Evolutionary conservation across 2,797 vertebrate species (phyloP), one percentile per base, ranked within the genome.

Genomic region (Squalus acanthias): DNA sequence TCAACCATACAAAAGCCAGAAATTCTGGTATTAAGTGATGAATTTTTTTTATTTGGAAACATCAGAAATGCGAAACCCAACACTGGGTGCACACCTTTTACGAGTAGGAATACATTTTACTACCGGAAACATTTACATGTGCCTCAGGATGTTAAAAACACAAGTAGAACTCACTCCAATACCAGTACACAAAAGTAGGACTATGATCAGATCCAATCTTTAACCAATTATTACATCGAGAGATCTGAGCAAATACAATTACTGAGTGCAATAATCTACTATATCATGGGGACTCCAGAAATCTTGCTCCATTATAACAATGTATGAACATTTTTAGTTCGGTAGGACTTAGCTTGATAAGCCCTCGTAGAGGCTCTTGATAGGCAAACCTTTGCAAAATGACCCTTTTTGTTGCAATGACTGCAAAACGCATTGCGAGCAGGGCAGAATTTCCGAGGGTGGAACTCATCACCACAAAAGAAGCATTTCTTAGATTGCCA

Each of bases 31-130:
- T 39, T 39, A 39, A 39, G 39, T 39, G 39, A 39, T 39, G 39
- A n/a, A n/a, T n/a, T 96, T 97, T 98, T 82, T 69, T 99, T 99
- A 99, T 99, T 98, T 97, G 98, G 98, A 99, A 99, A 99, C 96
- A 97, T 98, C 98, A 98, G 97, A 98, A 98, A 97, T 98, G 98
- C 97, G 98, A 98, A 97, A 98, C 98, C 98, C 98, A 97, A 97
- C 97, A 98, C 96, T 96, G 98, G 98, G 98, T 98, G 98, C 97
- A 98, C 97, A 76, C 98, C 98, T 98, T 98, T 97, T 97, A 97
- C 99, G 98, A 98, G 98, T 98, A 99, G 97, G 97, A 97, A 97
- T 98, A 99, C 97, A 98, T 98, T 76, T 97, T 98, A 98, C 98
- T 98, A 98, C 98, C 98, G 98, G 98, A 98, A 98, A 98, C 98